Conservation (phyloP, 2,113 vertebrate genomes). For the Carassius auratus region DNA sequence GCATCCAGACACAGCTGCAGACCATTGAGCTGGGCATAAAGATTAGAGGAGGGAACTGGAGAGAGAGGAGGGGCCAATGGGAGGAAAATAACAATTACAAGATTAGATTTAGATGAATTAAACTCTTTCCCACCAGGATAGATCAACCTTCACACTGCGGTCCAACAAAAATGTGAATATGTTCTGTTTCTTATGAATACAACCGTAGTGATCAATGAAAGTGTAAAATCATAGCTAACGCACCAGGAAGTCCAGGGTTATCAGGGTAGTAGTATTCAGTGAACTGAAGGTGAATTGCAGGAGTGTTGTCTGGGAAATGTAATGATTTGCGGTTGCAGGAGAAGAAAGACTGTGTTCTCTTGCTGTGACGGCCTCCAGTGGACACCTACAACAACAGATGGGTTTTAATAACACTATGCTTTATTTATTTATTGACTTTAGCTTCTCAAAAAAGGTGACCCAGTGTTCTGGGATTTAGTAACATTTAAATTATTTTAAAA, state of each 20-base stretch:
- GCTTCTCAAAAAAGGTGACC: background rate
- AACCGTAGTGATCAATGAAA: background rate
- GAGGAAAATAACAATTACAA: background rate
- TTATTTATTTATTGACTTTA: background rate
- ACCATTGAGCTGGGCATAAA: constrained; percentile 89
- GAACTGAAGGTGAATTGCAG: constrained; percentile 93
- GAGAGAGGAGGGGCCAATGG: constrained; percentile 8
- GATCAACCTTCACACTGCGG: background rate
- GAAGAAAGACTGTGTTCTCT: constrained; percentile 88
- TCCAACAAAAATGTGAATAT: background rate
- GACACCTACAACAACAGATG: constrained; percentile 81
- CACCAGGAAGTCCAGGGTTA: constrained; percentile 85
- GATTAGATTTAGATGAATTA: background rate
- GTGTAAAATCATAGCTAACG: background rate
- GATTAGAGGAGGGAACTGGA: constrained; percentile 89
- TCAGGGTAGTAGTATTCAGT: constrained; percentile 97
- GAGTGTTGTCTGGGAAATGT: constrained; percentile 79
- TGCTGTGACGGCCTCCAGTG: constrained; percentile 87
- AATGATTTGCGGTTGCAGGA: constrained; percentile 88
- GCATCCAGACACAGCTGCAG: constrained; percentile 87
- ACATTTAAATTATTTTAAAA: background rate
- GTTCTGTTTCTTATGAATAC: background rate
- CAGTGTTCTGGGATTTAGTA: background rate
- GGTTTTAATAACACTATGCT: background rate
- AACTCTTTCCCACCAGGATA: background rate